Percentiles rank a stretch among this genome's conserved stretches.
These are phyloP conservation scores for Aricia artaxerxes DNA, from an alignment of 2,888 invertebrate species.

Conservation along the genomic window DNA sequence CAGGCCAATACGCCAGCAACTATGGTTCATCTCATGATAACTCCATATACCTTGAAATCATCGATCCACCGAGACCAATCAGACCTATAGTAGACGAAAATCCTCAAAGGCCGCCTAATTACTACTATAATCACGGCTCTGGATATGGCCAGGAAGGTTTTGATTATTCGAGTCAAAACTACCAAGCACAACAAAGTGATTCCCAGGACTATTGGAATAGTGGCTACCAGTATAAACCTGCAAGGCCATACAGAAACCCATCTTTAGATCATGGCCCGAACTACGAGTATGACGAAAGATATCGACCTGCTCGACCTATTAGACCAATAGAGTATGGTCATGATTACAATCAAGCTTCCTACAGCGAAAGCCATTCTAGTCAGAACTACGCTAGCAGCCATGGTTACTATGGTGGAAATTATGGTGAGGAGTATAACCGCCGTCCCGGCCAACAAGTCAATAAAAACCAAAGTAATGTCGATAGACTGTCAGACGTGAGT, in stretches of 20 bases:
- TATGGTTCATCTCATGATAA: conserved; percentile 62
- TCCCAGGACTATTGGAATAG: conserved; percentile 37
- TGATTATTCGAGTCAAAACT: conserved; percentile 38
- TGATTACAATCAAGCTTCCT: conserved; percentile 41
- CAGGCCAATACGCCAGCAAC: conserved; percentile 61
- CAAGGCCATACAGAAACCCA: conserved; percentile 40
- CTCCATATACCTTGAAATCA: conserved; percentile 64
- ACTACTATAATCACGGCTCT: conserved; percentile 28
- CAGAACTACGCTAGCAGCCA: conserved; percentile 39
- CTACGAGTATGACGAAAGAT: conserved; percentile 19
- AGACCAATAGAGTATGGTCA: conserved; percentile 36
- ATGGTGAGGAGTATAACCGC: conserved; percentile 34
- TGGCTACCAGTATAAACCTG: conserved; percentile 34
- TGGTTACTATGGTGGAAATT: conserved; percentile 32
- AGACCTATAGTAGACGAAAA: conserved; percentile 54
- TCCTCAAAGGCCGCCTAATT: conserved; percentile 29
- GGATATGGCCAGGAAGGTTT: conserved; percentile 41
- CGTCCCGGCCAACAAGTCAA: not conserved
- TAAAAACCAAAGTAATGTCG: conserved; percentile 22
- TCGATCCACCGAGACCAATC: conserved; percentile 66
- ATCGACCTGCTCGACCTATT: conserved; percentile 3
- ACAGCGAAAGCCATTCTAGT: conserved; percentile 40
- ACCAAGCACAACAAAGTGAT: conserved; percentile 37
- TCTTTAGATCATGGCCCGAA: conserved; percentile 32
- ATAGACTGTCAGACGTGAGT: not conserved